These are phyloP conservation scores for Drosophila limbata DNA, from an alignment of 2,888 invertebrate species.

Conservation along the genomic window DNA sequence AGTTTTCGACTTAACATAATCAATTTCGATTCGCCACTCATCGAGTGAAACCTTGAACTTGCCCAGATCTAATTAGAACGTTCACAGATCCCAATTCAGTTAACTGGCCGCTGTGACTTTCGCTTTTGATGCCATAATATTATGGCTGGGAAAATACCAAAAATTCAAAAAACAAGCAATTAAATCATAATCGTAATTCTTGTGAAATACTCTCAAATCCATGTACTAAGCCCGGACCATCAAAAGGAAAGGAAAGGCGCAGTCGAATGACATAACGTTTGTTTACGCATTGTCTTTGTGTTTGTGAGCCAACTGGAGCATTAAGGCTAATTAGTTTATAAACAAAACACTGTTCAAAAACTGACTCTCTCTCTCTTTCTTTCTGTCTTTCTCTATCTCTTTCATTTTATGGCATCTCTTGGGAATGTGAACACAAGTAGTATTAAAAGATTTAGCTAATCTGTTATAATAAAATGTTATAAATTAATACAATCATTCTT, in stretches of 20 bases:
- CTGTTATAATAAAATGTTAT: constrained; percentile 5
- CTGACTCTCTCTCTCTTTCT: constrained; percentile 13
- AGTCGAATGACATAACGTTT: constrained; percentile 57
- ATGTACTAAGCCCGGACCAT: constrained; percentile 30
- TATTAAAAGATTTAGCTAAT: constrained; percentile 7
- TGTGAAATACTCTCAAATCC: constrained; percentile 54
- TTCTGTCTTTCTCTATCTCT: constrained; percentile 8
- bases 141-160: constrained; percentile 11
- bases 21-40: constrained; percentile 76
- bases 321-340: constrained; percentile 76
- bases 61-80: constrained; percentile 65
- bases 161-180: constrained; percentile 28
- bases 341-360: constrained; percentile 29
- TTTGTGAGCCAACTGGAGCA: constrained; percentile 62
- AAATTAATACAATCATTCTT: constrained; percentile 6
- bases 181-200: constrained; percentile 62
- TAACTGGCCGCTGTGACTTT: constrained; percentile 52
- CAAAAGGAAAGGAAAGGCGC: constrained; percentile 51
- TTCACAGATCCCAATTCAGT: constrained; percentile 31
- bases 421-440: constrained; percentile 2
- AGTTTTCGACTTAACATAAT: constrained; percentile 49
- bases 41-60: constrained; percentile 68
- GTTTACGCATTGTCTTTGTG: constrained; percentile 51
- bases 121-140: constrained; percentile 58
- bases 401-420: constrained; percentile 2